Conservation (phyloP, 2,888 invertebrate genomes). For the Trypoxylon attenuatum region DNA sequence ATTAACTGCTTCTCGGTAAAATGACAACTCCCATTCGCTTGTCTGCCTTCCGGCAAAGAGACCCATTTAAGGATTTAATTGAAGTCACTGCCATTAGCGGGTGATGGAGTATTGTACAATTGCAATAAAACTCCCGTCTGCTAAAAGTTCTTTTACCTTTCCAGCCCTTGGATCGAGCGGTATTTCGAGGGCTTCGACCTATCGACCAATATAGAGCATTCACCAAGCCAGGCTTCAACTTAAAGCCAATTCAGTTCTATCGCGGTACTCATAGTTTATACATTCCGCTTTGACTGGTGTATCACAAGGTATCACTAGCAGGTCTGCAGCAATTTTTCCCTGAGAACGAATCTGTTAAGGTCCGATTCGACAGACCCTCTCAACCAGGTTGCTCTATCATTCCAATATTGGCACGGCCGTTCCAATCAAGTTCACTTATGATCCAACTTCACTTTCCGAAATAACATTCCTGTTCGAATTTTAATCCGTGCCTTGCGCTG, state of each 20-base stretch:
- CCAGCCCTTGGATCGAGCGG: background rate
- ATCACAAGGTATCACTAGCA: conserved; percentile 7
- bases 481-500: too few species aligned
- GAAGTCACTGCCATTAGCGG: background rate
- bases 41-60: too few species aligned
- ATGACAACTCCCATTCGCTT: too few species aligned
- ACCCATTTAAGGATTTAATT: conserved; percentile 13
- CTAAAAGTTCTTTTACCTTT: conserved; percentile 15
- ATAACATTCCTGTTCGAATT: too few species aligned
- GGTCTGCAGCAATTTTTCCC: too few species aligned
- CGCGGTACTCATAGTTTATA: conserved; percentile 21
- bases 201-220: conserved; percentile 4
- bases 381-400: too few species aligned
- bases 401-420: too few species aligned
- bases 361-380: too few species aligned
- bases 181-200: conserved; percentile 30
- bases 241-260: conserved; percentile 34
- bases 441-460: too few species aligned
- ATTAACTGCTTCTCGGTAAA: too few species aligned
- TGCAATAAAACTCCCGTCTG: conserved; percentile 4
- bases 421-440: too few species aligned
- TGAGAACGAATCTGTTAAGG: too few species aligned
- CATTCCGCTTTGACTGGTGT: conserved; percentile 20
- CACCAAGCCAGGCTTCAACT: conserved; percentile 1
- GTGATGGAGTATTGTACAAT: conserved; percentile 2